These are phyloP conservation scores for Metopolophium dirhodum DNA, from an alignment of 1,140 invertebrate species.

Conservation along the genomic window DNA sequence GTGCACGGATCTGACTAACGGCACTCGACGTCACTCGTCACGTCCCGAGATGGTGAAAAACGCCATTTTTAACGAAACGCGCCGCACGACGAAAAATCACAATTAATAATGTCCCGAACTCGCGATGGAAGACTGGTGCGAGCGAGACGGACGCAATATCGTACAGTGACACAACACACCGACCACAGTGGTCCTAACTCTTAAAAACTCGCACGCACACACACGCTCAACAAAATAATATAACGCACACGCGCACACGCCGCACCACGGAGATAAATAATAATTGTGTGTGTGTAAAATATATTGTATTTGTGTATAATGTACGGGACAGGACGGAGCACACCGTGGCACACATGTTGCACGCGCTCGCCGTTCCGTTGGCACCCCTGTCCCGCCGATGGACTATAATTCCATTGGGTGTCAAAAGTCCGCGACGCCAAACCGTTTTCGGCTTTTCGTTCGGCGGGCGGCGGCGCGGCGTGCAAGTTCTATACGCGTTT, in stretches of 20 bases:
- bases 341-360: conserved; percentile 56
- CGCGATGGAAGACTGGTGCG: background rate
- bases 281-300: conserved; percentile 1
- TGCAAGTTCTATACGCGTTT: background rate
- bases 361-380: background rate
- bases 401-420: conserved; percentile 31
- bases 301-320: background rate
- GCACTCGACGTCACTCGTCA: background rate
- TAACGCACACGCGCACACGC: background rate
- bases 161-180: background rate
- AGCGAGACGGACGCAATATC: background rate
- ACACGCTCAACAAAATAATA: background rate
- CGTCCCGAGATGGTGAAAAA: background rate
- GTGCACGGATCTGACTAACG: background rate
- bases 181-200: background rate
- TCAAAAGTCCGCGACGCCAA: conserved; percentile 27
- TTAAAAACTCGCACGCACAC: background rate
- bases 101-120: background rate
- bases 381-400: background rate
- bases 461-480: background rate
- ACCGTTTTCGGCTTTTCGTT: background rate
- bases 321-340: background rate
- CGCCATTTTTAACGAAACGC: conserved; percentile 26
- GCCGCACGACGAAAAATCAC: too few species aligned
- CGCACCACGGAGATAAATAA: conserved; percentile 16